Evolutionary conservation across 2,113 vertebrate species (phyloP), one percentile per base, ranked within the genome.

Genomic region (Elaphurus davidianus): DNA sequence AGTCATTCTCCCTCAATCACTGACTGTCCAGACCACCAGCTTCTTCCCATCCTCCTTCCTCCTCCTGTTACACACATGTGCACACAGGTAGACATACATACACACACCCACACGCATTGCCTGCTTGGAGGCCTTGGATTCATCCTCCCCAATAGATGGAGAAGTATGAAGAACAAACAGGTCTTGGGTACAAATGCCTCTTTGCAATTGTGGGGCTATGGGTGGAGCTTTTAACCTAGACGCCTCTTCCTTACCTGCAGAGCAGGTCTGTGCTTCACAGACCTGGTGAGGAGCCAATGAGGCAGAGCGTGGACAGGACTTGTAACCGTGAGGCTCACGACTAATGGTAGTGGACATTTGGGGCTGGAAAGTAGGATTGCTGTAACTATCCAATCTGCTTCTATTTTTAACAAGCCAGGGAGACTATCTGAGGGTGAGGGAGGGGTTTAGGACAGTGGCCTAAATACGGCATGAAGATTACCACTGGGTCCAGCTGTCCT

Each of bases 381-480:
- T 43, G 15, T 7, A 21, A 60, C 71, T 12, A 25, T 43, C 52
- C 64, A 74, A 96, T 93, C 87, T 43, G 60, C 86, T 91, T 33
- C 78, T 94, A 86, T 45, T 84, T 95, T 91, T 98, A 97, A 92
- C 67, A 81, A 87, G 55, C 60, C 54, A 82, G 14, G 57, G 74
- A 97, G 52, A 87, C 28, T 57, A 64, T 62, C 47, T 12, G 17
- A 91, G 76, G 67, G 40, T 64, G 86, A 87, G 62, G 78, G 57
- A 82, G 87, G 87, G 87, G 52, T 84, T 36, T 74, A 21, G 74
- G 62, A 64, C 30, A 78, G 85, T 97, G 97, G 85, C 97, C 97
- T 97, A 96, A 88, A 97, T 96, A 89, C 89, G 45, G 84, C 25
- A 15, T 25, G 84, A 87, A 96, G 97, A 98, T 98, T 98, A 97